These are phyloP conservation scores for Terrapene triunguis DNA, from an alignment of 2,113 vertebrate genomes.

Conservation along the genomic window DNA sequence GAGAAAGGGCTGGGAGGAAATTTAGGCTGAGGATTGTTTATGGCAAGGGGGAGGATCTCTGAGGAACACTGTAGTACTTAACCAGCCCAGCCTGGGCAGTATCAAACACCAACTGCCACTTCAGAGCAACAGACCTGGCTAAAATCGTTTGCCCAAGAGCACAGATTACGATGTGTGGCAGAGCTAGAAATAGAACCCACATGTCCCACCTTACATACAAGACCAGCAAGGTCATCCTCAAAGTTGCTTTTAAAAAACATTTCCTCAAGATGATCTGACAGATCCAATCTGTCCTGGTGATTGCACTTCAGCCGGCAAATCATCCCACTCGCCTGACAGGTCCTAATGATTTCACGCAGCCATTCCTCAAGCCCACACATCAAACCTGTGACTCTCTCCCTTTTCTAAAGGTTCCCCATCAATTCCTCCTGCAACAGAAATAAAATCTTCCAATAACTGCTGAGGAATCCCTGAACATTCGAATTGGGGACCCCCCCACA, in stretches of 20 bases:
- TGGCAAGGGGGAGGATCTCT: background rate
- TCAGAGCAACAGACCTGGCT: background rate
- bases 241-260: background rate
- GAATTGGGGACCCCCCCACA: background rate
- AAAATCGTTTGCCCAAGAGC: background rate
- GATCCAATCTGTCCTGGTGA: background rate
- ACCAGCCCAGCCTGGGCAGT: background rate
- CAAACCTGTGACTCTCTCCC: background rate
- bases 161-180: background rate
- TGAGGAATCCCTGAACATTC: constrained; percentile 38
- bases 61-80: background rate
- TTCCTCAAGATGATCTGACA: background rate
- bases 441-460: background rate
- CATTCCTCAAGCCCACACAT: background rate
- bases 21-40: background rate
- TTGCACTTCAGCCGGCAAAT: background rate
- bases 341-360: background rate
- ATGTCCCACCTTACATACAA: background rate
- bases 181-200: background rate
- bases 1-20: background rate
- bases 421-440: background rate
- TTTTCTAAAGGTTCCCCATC: background rate
- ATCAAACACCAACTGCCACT: background rate
- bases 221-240: background rate
- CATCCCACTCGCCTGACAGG: background rate